A percentile compares a stretch with the other conserved stretches of the same genome.
Conservation (phyloP, 2,888 invertebrate genomes). For the Diaprepes abbreviatus region DNA sequence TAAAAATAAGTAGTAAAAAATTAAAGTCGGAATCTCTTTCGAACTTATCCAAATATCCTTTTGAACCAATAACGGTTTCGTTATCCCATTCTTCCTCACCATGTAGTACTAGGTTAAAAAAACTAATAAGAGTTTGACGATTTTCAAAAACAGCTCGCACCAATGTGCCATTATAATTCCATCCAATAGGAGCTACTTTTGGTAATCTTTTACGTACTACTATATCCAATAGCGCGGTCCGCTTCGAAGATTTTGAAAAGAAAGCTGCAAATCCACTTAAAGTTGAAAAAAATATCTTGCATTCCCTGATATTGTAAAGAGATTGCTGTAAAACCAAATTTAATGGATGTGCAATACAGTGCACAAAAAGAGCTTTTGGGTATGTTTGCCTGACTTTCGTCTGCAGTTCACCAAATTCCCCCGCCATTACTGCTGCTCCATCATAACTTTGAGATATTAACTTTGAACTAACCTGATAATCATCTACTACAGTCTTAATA, state of each 20-base stretch:
- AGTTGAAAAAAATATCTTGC: constrained; percentile 56
- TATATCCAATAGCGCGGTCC: constrained; percentile 42
- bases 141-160: constrained; percentile 44
- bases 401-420: constrained; percentile 56
- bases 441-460: constrained; percentile 60
- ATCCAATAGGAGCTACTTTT: constrained; percentile 46
- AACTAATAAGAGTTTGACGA: constrained; percentile 16
- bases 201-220: constrained; percentile 44
- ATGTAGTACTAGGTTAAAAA: constrained; percentile 42
- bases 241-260: constrained; percentile 56
- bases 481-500: too few relatives aligned
- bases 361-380: constrained; percentile 51
- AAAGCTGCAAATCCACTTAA: constrained; percentile 55
- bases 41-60: constrained; percentile 35
- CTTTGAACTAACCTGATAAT: too few relatives aligned
- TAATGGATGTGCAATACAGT: constrained; percentile 45
- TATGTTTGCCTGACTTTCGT: constrained; percentile 53
- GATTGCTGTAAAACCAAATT: constrained; percentile 53
- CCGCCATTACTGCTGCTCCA: constrained; percentile 57
- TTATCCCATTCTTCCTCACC: constrained; percentile 41
- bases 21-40: constrained; percentile 44
- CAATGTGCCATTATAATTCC: constrained; percentile 51
- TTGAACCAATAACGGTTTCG: constrained; percentile 34
- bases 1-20: constrained; percentile 50
- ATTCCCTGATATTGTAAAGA: constrained; percentile 53